phyloP scores from a whole-genome alignment of 2,113 vertebrate genomes.

The Misgurnus anguillicaudatus region DNA sequence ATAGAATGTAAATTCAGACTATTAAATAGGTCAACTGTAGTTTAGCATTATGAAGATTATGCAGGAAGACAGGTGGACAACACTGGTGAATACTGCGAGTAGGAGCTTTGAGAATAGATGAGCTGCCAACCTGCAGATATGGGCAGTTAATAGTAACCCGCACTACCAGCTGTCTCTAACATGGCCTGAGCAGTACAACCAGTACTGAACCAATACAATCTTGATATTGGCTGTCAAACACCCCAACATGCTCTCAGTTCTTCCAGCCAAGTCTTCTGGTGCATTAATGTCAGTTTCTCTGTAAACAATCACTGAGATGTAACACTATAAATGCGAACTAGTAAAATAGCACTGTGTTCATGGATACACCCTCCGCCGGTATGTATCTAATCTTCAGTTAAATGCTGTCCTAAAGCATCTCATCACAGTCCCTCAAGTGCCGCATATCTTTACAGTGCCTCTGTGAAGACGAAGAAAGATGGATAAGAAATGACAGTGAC shows the following conservation, averaged over 20 bases:
- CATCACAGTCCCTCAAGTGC: constrained; percentile 21
- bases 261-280: neutral
- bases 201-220: neutral
- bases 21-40: neutral
- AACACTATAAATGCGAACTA: neutral
- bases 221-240: neutral
- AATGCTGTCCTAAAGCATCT: constrained; percentile 35
- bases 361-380: constrained; percentile 14
- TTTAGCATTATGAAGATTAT: neutral
- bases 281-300: neutral
- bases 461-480: neutral
- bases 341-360: neutral
- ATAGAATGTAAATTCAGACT: neutral
- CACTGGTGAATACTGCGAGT: constrained; percentile 15
- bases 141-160: constrained; percentile 15
- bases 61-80: neutral
- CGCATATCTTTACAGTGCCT: constrained; percentile 26
- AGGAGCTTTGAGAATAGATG: neutral
- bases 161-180: neutral
- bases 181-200: neutral
- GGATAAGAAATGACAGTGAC: constrained; percentile 4
- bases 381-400: constrained; percentile 30
- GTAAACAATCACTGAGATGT: neutral
- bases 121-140: constrained; percentile 17
- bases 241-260: constrained; percentile 1